Base-by-base conservation (phyloP, 2,113 vertebrate genomes). In the Gobio gobio region DNA sequence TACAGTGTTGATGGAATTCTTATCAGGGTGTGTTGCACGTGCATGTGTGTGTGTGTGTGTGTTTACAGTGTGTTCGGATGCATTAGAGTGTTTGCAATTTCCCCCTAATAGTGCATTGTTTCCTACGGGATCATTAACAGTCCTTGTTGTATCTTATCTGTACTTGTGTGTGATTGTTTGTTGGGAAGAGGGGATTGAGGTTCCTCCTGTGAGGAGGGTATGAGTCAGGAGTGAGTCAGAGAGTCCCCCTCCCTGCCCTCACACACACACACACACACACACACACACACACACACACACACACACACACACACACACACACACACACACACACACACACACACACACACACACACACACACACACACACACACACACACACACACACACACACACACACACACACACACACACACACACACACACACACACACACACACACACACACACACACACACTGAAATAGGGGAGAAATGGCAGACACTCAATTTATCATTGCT, bases 211-310 rank as follows among this genome's bases (percentile, higher is more conserved):
- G 81, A 86, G 29, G 75, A 54, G 20, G 10, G 86, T 63, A 89
- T 91, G 90, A 90, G 88, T 91, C 89, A 91, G 82, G 61, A 68
- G 63, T 91, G 88, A 91, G 89, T 91, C 90, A 89, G 43, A 86
- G 64, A 70, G 40, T 43, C 84, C 33, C 73, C 78, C 68, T 68
- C 26, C 43, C 77, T 40, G 18, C 59, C 22, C 20, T 2, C 36
- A 4, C 73, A 47, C 59, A 24, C 83, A 79, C 72, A 26, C 54
- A 40, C n/a, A 29, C 22, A 73, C 29, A 59, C 58, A 74, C 33
- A 72, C n/a, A 22, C 68, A 83, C 70, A 75, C 36, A 36, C 70
- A 83, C 82, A 59, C 77, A 40, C n/a, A n/a, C n/a, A n/a, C n/a
- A 83, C 82, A 61, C 77, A 40, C 74, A 77, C 14, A 61, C n/a